Percentiles rank a stretch among this genome's conserved stretches.
Evolutionary conservation across 1,140 invertebrate genomes (phyloP).

Genomic region (Rhizoglyphus robini): DNA sequence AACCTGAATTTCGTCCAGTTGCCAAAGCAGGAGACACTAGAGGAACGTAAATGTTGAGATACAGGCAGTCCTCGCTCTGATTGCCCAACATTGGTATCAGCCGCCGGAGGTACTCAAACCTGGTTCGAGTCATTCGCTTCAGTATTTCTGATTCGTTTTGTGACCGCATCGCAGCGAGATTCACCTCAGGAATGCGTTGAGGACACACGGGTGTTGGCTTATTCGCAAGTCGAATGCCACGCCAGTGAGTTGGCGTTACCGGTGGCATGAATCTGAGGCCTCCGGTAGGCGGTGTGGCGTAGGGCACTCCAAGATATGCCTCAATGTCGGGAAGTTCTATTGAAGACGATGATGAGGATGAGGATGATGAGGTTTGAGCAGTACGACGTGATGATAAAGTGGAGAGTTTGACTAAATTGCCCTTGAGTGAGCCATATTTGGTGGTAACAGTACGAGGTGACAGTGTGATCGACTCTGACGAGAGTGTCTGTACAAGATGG

Average conservation of each 20-base stretch:
- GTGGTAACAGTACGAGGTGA: slow-evolving; percentile 58
- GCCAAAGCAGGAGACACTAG: neutral
- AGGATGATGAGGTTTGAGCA: neutral
- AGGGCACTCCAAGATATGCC: slow-evolving; percentile 52
- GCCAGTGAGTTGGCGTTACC: slow-evolving; percentile 59
- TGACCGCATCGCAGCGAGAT: slow-evolving; percentile 33
- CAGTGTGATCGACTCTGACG: slow-evolving; percentile 5
- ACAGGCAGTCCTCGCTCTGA: slow-evolving; percentile 83
- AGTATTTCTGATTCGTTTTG: slow-evolving; percentile 52
- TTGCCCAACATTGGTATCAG: slow-evolving; percentile 55
- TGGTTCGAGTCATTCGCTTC: slow-evolving; percentile 51
- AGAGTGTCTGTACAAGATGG: neutral
- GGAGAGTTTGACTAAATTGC: slow-evolving; percentile 59
- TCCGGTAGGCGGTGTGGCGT: slow-evolving; percentile 60
- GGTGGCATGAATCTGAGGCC: slow-evolving; percentile 50
- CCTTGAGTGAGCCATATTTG: slow-evolving; percentile 75
- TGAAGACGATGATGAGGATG: slow-evolving; percentile 24
- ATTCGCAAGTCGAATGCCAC: slow-evolving; percentile 67
- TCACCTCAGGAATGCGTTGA: slow-evolving; percentile 38
- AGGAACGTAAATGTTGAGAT: slow-evolving; percentile 84
- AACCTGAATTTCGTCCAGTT: neutral
- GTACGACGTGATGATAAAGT: neutral
- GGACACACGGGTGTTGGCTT: slow-evolving; percentile 70
- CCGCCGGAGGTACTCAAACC: slow-evolving; percentile 60
- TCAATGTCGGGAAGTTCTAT: slow-evolving; percentile 55